These are phyloP conservation scores for Aethes cnicana DNA, from an alignment of 2,888 invertebrate genomes.

Conservation along the genomic window DNA sequence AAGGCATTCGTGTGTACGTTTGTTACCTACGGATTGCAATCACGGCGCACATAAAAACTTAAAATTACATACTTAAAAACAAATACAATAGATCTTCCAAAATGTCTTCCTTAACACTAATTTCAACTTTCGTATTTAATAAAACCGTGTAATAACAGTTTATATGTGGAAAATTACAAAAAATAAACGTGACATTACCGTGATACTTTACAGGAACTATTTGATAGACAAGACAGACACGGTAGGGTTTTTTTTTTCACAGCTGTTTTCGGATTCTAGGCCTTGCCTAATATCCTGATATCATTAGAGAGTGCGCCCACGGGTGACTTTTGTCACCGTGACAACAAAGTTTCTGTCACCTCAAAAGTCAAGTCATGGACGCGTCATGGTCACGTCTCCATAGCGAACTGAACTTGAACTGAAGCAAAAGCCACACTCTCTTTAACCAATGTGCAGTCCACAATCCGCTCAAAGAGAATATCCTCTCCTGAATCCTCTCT, in stretches of 20 bases:
- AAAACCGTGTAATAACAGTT: slow-evolving; percentile 9
- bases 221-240: slow-evolving; percentile 25
- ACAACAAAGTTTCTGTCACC: too few species aligned
- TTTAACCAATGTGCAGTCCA: too few species aligned
- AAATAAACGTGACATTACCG: slow-evolving; percentile 30
- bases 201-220: slow-evolving; percentile 24
- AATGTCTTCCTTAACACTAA: slow-evolving; percentile 1
- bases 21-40: slow-evolving; percentile 9
- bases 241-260: not conserved
- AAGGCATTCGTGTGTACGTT: slow-evolving; percentile 7
- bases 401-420: too few species aligned
- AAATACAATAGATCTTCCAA: not conserved
- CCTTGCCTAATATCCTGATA: too few species aligned
- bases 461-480: too few species aligned
- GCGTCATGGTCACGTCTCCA: too few species aligned
- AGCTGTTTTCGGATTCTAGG: not conserved
- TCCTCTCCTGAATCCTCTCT: too few species aligned
- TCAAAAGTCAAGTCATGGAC: too few species aligned
- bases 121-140: slow-evolving; percentile 1
- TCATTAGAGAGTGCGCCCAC: too few species aligned
- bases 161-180: slow-evolving; percentile 23
- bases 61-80: slow-evolving; percentile 2
- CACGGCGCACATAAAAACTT: not conserved
- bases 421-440: too few species aligned
- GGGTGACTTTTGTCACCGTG: too few species aligned